Evolutionary conservation across 2,113 vertebrate species (phyloP).

Genomic region (Mixornis gularis): DNA sequence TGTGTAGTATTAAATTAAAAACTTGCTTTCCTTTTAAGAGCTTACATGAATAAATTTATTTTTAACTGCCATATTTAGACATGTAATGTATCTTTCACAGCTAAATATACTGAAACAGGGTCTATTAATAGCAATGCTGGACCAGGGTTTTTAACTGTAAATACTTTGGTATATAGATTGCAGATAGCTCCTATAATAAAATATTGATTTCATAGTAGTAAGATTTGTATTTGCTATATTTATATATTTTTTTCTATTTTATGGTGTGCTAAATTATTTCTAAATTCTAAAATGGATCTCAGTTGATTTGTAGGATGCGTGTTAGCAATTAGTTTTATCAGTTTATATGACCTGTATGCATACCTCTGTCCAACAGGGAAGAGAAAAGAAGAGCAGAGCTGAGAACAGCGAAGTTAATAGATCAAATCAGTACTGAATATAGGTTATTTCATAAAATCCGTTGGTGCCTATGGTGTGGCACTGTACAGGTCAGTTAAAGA

Average conservation of each 20-base stretch:
- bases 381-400: background rate
- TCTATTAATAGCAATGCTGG: background rate
- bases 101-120: background rate
- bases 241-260: background rate
- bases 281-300: background rate
- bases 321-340: background rate
- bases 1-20: background rate
- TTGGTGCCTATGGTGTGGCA: background rate
- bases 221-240: background rate
- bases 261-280: background rate
- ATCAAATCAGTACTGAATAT: background rate
- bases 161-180: background rate
- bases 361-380: background rate
- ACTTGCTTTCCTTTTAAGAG: background rate
- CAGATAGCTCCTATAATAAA: background rate
- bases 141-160: background rate
- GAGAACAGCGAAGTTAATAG: background rate
- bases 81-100: background rate
- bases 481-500: background rate
- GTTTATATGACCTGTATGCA: background rate
- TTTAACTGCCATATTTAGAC: background rate
- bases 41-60: background rate
- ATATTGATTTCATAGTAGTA: background rate
- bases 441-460: background rate
- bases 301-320: background rate